Evolutionary conservation across 2,797 vertebrate species (phyloP), one percentile per base, ranked within the genome.

Genomic region (Eulemur mongoz): DNA sequence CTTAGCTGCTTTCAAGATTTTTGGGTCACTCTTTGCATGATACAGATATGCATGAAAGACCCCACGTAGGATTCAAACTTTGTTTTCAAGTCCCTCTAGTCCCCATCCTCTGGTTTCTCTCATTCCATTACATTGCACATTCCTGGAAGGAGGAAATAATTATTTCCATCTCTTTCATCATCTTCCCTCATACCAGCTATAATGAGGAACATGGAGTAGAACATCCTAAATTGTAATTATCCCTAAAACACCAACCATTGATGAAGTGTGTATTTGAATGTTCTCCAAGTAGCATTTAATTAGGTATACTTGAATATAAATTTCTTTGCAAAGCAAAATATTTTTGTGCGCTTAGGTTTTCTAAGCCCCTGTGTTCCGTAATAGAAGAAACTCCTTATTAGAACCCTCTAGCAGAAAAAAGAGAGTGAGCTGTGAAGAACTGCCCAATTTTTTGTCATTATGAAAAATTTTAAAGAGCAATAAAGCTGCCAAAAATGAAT

Each of bases 391-490:
- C 14, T 76, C n/a, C 35, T 91, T 79, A 57, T 59, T 81, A 65
- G 25, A 20, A 90, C 43, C 12, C 27, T 52, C 20, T 57, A 35
- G 32, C 4, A 43, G 54, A 59, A 23, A 59, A 32, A 59, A 95
- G 65, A 89, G 18, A 43, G 1, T 54, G 61, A 93, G 50, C 32
- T 84, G 65, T 48, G 13, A 25, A 89, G 40, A 79, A 79, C 17
- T 92, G 52, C 8, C 54, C 57, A 32, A 27, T 76, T 73, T 35
- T 95, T 94, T 63, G 52, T 84, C 83, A 89, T 73, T 85, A 67
- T 79, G 57, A 85, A 95, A 97, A 63, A 79, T 70, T 93, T 70
- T 72, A 75, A 91, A 88, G 23, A 83, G 43, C 59, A 87, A 45
- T 84, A 90, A 89, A 89, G 45, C 45, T 93, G 75, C 20, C 48